Base-by-base conservation (phyloP, 2,888 invertebrate genomes). In the Lucinisca nassula region DNA sequence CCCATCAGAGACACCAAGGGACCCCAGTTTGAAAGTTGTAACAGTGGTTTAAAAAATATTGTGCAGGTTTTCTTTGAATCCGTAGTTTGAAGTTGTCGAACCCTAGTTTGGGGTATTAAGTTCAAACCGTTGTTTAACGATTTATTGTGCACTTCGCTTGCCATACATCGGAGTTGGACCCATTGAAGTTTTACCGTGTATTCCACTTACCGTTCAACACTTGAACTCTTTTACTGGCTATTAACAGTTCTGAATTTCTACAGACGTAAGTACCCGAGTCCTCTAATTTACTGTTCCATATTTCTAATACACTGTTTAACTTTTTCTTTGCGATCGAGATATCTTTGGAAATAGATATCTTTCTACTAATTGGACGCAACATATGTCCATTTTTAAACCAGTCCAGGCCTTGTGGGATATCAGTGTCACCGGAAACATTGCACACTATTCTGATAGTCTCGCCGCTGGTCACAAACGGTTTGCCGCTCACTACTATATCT, bases 251-350 rank as follows among this genome's bases (percentile, higher is more conserved):
- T 3, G 91, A 91, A 76, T 82, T 88, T 49, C 88, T 81, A 77
- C 91, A 91, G 79, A 91, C 83, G 77, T 91, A 91, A 70, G 80
- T 88, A 1, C 90, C 91, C 24, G 85, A 79, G 55, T 91, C 91
- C 8, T 77, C 84, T n/a, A 61, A 27, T 37, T 78, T 84, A 38
- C 88, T 87, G 49, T 88, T 73, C 58, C 58, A 38, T 67, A 91
- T 88, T 80, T 90, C 87, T 82, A 91, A 58, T 21, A 90, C 85
- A 84, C 91, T 91, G 77, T 88, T 77, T 77, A 91, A 77, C 55
- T 79, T 87, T 74, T 82, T 70, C n/a, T 78, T 81, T 27, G 82
- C 78, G 21, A 89, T 83, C 24, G 86, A 89, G 21, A 55, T 88
- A 40, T 87, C 82, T 79, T 89, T 88, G 40, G 74, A 73, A 35